phyloP scores from a whole-genome alignment of 2,888 invertebrate species.

The Tenthredo scrophulariae region DNA sequence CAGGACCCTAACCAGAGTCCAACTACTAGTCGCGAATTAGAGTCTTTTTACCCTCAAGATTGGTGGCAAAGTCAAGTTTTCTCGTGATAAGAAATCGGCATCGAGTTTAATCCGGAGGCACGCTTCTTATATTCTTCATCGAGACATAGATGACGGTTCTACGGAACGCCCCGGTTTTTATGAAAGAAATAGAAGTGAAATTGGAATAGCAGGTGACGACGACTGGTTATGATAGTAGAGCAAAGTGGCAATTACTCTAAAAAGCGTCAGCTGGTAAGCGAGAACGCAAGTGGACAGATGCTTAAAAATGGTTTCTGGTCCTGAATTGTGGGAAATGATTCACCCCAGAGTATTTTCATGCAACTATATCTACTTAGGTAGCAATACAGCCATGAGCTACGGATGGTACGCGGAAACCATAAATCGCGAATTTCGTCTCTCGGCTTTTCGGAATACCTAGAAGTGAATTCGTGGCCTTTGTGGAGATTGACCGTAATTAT shows the following conservation, averaged over 20 bases:
- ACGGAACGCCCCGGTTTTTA: background rate
- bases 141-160: background rate
- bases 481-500: conserved; percentile 32
- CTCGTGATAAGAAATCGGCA: background rate
- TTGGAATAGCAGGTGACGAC: background rate
- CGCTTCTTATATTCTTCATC: background rate
- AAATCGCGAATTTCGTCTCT: background rate
- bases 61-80: background rate
- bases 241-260: conserved; percentile 1
- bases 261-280: background rate
- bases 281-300: background rate
- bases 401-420: background rate
- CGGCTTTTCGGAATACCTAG: background rate
- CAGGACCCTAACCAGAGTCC: background rate
- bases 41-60: conserved; percentile 1
- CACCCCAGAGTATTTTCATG: background rate
- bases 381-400: too few species aligned
- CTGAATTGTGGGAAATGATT: conserved; percentile 1
- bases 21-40: background rate
- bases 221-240: background rate
- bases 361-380: background rate
- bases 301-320: background rate
- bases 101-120: background rate
- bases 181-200: background rate
- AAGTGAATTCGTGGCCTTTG: background rate